These are phyloP conservation scores for Syncerus caffer DNA, from an alignment of 2,797 vertebrate species.

Conservation along the genomic window DNA sequence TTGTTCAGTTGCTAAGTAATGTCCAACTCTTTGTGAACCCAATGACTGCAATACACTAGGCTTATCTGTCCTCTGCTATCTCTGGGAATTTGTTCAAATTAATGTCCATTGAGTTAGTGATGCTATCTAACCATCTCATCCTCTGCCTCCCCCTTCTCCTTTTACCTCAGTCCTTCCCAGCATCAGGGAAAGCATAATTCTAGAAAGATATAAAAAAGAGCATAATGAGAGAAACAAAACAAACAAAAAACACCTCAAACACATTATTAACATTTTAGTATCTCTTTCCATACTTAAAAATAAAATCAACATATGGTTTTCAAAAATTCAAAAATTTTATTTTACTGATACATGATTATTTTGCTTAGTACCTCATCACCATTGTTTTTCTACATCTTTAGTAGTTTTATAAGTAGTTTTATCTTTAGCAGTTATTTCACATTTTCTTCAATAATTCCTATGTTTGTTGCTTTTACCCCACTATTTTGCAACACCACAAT, in stretches of 20 bases:
- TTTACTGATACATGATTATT: neutral
- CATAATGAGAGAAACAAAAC: neutral
- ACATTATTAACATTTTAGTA: neutral
- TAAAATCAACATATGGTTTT: neutral
- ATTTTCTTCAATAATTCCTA: neutral
- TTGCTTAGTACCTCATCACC: neutral
- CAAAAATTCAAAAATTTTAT: neutral
- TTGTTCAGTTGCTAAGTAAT: neutral
- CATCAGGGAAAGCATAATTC: neutral
- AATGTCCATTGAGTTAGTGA: neutral
- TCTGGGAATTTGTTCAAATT: neutral
- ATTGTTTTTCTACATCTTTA: neutral
- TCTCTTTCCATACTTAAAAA: neutral
- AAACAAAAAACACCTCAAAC: neutral
- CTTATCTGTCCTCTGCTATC: neutral
- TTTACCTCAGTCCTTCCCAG: neutral
- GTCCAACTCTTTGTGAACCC: neutral
- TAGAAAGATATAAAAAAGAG: neutral
- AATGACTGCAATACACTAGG: neutral
- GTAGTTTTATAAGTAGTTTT: neutral
- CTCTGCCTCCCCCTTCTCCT: neutral
- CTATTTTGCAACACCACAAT: neutral
- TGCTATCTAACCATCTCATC: neutral
- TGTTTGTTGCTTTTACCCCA: neutral
- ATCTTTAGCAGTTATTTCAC: neutral